Base-by-base conservation (phyloP, 2,113 vertebrate genomes). In the Rhinolophus ferrumequinum region DNA sequence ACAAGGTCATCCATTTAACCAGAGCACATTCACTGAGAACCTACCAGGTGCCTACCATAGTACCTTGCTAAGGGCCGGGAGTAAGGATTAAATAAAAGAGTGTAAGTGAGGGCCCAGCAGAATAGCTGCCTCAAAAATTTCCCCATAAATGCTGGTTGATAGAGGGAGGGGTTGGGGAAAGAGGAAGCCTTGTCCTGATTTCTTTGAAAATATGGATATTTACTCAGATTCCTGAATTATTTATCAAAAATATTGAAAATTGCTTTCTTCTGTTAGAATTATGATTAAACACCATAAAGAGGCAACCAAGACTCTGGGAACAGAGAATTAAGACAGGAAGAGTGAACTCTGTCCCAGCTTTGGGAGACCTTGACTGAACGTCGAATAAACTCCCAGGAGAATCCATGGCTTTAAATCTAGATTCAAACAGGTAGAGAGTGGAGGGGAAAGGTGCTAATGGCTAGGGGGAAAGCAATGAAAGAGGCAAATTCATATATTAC, bases 161-260 rank as follows among this genome's bases (percentile, higher is more conserved):
- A 1, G 44, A 26, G 11, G 18, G 18, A 35, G 6, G 19, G 14
- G 6, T 1, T 52, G 19, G 10, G 41, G n/a, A 79, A 80, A 8
- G 30, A 93, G 33, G 7, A 77, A 35, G 11, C 35, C 41, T 79
- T 73, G 88, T 22, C 50, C 35, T 13, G n/a, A 47, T 28, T 60
- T 70, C 56, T 94, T 95, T 84, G 81, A 52, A 94, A 96, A 92
- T 66, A 41, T 95, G 60, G 30, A 3, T 62, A 77, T 89, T 93
- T 88, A 90, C 94, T 94, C 84, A 72, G 54, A 62, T 76, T 89
- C 58, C 26, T 90, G 19, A 93, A 69, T 47, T 83, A 92, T 69
- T 56, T 50, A 58, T 16, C 66, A 66, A 93, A 89, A 94, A 58
- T 60, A 92, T 66, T 86, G 85, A 73, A 80, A 75, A 84, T 64